A percentile compares a stretch with the other conserved stretches of the same genome.
Conservation (phyloP, 1,140 invertebrate genomes). For the silkworm (Bombyx mori) region ASM3026992v2 NC_085119.1:3441501-3442000, state of each 20-base stretch:
- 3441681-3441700: slow-evolving; percentile 58
- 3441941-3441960: neutral
- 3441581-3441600: slow-evolving; percentile 75
- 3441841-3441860: slow-evolving; percentile 26
- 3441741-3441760: slow-evolving; percentile 40
- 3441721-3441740: slow-evolving; percentile 36
- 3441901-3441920: slow-evolving; percentile 26
- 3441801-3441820: slow-evolving; percentile 47
- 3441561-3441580: slow-evolving; percentile 13
- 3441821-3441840: slow-evolving; percentile 48
- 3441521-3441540: no score
- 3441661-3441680: slow-evolving; percentile 54
- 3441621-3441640: slow-evolving; percentile 55
- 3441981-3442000: slow-evolving; percentile 14
- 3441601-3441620: slow-evolving; percentile 66
- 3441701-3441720: slow-evolving; percentile 34
- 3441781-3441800: slow-evolving; percentile 34
- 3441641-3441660: slow-evolving; percentile 55
- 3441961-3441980: slow-evolving; percentile 9
- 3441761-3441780: slow-evolving; percentile 47
- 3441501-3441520: no score
- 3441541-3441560: neutral
- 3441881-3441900: slow-evolving; percentile 39
- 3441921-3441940: slow-evolving; percentile 10
- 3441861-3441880: slow-evolving; percentile 43